Percentiles rank a stretch among this genome's conserved stretches.
Evolutionary conservation across 2,113 vertebrate genomes (phyloP).

Genomic region (Crypturellus undulatus): DNA sequence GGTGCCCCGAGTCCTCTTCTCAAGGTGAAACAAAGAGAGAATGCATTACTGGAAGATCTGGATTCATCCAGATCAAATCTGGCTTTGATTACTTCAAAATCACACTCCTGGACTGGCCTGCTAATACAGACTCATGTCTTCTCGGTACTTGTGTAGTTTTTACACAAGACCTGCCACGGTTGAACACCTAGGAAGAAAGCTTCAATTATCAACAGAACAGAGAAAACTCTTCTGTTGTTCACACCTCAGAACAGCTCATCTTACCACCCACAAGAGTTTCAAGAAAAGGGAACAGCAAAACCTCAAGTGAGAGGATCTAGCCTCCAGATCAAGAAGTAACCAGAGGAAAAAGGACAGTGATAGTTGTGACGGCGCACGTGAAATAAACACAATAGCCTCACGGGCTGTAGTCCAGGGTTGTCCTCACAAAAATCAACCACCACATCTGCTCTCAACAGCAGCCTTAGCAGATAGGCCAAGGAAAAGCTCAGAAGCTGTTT

Average conservation of each 20-base stretch:
- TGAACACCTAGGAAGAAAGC: not conserved
- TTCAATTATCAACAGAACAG: not conserved
- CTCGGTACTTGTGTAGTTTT: no score
- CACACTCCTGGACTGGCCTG: not conserved
- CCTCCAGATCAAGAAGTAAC: not conserved
- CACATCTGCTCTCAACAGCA: not conserved
- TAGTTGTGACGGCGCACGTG: not conserved
- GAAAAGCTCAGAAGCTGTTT: not conserved
- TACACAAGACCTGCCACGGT: not conserved
- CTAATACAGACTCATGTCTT: not conserved
- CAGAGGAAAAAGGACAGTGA: not conserved
- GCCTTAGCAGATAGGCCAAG: not conserved
- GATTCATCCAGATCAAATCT: no score
- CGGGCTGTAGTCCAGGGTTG: no score
- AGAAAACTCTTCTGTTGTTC: not conserved
- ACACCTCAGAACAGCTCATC: not conserved
- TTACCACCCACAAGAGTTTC: not conserved
- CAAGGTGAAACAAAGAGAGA: not conserved
- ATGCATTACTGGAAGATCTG: not conserved
- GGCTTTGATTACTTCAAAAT: not conserved
- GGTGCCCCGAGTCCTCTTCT: not conserved
- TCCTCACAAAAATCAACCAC: not conserved
- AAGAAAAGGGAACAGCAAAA: not conserved
- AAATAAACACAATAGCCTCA: not conserved
- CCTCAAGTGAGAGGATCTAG: not conserved